These are phyloP conservation scores for Trematomus bernacchii DNA, from an alignment of 2,797 vertebrate species.

Conservation along the genomic window DNA sequence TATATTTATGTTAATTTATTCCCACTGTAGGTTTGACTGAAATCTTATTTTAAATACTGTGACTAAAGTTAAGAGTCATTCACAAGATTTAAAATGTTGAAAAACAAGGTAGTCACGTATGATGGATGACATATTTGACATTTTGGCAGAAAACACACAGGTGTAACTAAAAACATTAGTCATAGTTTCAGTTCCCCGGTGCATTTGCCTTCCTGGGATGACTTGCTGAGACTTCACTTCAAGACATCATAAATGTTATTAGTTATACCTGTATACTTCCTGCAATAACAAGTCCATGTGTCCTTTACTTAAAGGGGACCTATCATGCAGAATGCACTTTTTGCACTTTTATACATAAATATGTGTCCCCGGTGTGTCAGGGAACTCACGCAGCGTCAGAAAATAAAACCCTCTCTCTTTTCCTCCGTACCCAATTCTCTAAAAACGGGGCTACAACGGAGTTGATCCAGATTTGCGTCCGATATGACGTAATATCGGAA, in stretches of 20 bases:
- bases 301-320: constrained; percentile 1
- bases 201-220: background rate
- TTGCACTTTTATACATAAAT: too few species aligned
- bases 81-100: background rate
- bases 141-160: background rate
- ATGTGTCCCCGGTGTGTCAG: too few species aligned
- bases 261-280: constrained; percentile 8
- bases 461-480: too few species aligned
- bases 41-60: constrained; percentile 8
- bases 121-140: constrained; percentile 13
- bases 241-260: constrained; percentile 13
- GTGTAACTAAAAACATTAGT: constrained; percentile 19
- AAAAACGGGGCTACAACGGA: too few species aligned
- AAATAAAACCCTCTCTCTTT: too few species aligned
- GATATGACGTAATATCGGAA: too few species aligned
- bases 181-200: constrained; percentile 1
- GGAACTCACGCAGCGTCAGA: too few species aligned
- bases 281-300: background rate
- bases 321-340: too few species aligned
- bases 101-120: background rate
- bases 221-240: background rate
- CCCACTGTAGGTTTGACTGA: background rate
- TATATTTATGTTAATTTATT: background rate
- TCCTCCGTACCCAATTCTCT: too few species aligned
- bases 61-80: constrained; percentile 1